Conservation (phyloP, 1,140 invertebrate genomes). For the Microvelia longipes region DNA sequence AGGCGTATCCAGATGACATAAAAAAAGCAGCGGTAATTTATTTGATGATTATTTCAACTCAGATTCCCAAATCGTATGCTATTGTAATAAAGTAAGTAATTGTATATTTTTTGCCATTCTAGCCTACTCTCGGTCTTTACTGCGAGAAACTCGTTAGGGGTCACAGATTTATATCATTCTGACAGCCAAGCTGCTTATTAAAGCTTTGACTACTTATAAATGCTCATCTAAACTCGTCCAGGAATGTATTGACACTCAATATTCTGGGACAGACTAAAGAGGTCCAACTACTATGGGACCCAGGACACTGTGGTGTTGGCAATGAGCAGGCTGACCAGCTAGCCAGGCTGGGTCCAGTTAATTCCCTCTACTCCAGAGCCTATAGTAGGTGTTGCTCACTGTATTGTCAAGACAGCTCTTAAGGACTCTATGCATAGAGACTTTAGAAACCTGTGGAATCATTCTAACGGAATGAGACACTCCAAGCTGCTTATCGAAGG, state of each 20-base stretch:
- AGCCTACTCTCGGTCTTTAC: not conserved
- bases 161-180: not conserved
- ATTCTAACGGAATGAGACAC: not conserved
- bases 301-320: no score
- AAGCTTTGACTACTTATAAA: not conserved
- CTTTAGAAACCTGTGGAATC: no score
- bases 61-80: conserved; percentile 50
- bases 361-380: not conserved
- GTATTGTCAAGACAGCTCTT: no score
- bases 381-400: no score
- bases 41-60: conserved; percentile 59
- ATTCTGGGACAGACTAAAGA: no score
- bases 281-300: no score
- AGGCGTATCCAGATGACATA: conserved; percentile 55
- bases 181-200: not conserved
- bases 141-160: no score
- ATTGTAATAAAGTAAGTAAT: conserved; percentile 53
- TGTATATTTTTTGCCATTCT: not conserved
- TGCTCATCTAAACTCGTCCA: no score
- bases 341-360: not conserved
- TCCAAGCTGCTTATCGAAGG: no score
- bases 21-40: conserved; percentile 41
- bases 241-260: no score
- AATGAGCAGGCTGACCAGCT: no score
- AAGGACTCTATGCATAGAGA: no score